Base-by-base conservation (phyloP, 2,797 vertebrate genomes). In the Sebastes minor region DNA sequence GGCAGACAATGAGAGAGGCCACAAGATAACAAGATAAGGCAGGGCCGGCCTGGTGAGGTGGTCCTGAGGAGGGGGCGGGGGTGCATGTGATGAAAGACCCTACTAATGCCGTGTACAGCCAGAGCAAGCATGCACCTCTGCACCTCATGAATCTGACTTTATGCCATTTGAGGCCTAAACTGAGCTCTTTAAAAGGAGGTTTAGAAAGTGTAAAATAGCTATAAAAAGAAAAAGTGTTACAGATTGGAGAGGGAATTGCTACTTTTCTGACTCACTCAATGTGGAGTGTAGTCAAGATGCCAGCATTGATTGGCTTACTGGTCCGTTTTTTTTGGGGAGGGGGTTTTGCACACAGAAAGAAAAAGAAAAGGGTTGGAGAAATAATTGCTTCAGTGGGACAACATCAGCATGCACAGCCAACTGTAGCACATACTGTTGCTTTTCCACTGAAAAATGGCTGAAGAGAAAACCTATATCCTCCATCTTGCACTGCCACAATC, bases 1-100 rank as follows among this genome's bases (percentile, higher is more conserved):
- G 71, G 71, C 67, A 79, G 79, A 91, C 85, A 90, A 88, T 78
- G 84, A 86, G 64, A 87, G 83, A 89, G 83, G 82, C 79, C 81
- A 82, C 77, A 62, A 86, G 87, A 91, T 87, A 87, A 93, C 88
- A 82, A 86, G 90, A 91, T 92, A 91, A 91, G 72, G 66, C 30
- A 4, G 53, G 61, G 59, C 63, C 22, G 33, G 86, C 63, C 79
- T 71, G 70, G 49, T n/a, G 80, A 83, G 78, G 82, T 81, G 79
- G 71, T 85, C 78, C 78, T 66, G 67, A 74, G 70, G 76, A 62
- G 60, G 67, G 28, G 23, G 49, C 2, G 14, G 12, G 75, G 42
- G 60, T 28, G 56, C 64, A 60, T 74, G 59, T 74, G 74, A 85
- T 71, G 35, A 81, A 78, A 85, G 61, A 75, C 71, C 16, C 59